Base-by-base conservation (phyloP, 2,888 invertebrate genomes). In the Resseliella maxima region DNA sequence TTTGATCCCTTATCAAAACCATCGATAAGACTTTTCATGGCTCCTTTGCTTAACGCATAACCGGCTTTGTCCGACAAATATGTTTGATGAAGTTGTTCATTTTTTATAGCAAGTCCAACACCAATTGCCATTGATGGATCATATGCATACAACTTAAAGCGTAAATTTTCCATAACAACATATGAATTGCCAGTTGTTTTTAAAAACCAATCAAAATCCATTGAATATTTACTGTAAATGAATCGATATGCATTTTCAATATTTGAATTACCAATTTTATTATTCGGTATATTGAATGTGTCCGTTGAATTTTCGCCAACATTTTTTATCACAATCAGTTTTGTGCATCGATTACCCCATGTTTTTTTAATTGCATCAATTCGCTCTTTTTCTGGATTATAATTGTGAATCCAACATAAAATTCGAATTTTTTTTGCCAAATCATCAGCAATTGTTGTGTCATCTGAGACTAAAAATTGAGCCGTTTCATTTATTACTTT, bases 121-220 rank as follows among this genome's bases (percentile, higher is more conserved):
- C 96, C 98, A 3, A 97, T 92, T 0, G 96, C 94, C 10, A 94
- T 93, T 0, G 92, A 92, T 6, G 95, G 92, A 89, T 94, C 93
- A 89, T 96, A 93, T 3, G 94, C 93, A 3, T 94, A 92, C 45
- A 98, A 90, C 95, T 98, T 94, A 89, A 95, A 96, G 35, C 98
- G 93, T 24, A 99, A 92, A 91, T 99, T 99, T 91, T 99, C 98
- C 86, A 98, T 93, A 45, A 99, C 93, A 31, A 98, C 96, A 90
- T 97, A 98, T 86, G 50, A 98, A 90, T 98, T 97, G 91, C 98
- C 98, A 89, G 98, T 98, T 24, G 98, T 97, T 90, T 98, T 98
- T 89, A 98, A 92, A 90, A 98, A 98, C 97, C 97, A 98, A 90
- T 98, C 97, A 0, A 95, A 96, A 86, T 96, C 93, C 88, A 96